Percentiles rank a stretch among this genome's conserved stretches.
Evolutionary conservation across 2,797 vertebrate genomes (phyloP).

Genomic region (Australoheros facetus): DNA sequence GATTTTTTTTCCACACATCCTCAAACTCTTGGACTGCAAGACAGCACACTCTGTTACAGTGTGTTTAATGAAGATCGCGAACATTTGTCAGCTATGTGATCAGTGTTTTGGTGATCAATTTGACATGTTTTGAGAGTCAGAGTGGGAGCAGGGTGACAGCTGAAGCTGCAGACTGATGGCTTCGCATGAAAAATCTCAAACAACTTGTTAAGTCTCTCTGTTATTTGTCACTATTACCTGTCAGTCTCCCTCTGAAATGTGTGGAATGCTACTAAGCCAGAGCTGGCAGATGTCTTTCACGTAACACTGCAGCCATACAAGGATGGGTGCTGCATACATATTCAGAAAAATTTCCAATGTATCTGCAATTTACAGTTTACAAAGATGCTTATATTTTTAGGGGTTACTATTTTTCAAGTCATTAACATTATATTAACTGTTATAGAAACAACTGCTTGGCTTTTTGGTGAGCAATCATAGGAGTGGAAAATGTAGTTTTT

Average conservation of each 20-base stretch:
- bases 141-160: not conserved
- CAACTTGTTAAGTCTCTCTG: not conserved
- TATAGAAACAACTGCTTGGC: not conserved
- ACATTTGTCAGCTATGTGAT: not conserved
- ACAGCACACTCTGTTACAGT: not conserved
- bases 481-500: not conserved
- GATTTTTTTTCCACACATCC: not conserved
- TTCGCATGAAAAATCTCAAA: not conserved
- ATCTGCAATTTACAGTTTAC: not conserved
- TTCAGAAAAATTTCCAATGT: not conserved
- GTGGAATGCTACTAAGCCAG: not conserved
- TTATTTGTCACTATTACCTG: constrained; percentile 1
- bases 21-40: not conserved
- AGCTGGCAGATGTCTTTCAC: not conserved
- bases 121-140: not conserved
- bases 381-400: not conserved
- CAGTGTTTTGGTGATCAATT: not conserved
- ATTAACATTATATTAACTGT: not conserved
- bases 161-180: not conserved
- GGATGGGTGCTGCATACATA: too few species aligned
- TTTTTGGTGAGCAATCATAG: not conserved
- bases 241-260: not conserved
- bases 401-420: not conserved
- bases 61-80: not conserved
- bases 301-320: not conserved